Evolutionary conservation across 1,140 invertebrate species (phyloP), one percentile per base, ranked within the genome.

Genomic region (Drosophila pandora): DNA sequence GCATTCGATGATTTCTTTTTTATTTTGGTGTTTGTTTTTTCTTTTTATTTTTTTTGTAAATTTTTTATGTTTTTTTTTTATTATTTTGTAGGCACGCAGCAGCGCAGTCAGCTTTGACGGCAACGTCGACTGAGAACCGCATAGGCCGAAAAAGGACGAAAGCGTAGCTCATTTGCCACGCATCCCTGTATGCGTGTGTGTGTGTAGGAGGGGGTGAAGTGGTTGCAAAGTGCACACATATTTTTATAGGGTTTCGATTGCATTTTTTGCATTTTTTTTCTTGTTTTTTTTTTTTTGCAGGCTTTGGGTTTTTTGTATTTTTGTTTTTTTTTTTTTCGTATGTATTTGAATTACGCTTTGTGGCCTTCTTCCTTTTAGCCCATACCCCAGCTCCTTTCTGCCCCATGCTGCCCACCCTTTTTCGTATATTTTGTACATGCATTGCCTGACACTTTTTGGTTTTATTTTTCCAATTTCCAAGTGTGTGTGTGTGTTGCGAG

Each of bases 181-280:
- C 71, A 76, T 76, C 37, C 45, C 32, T 10, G 58, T 60, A 37
- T 49, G 43, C 34, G 34, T 50, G 30, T 23, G 52, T 55, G 45
- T 21, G 41, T 23, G 23, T 13, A 28, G 32, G 37, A n/a, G 43
- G 45, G 17, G 9, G 37, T 32, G 34, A 22, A n/a, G 22, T 7
- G 43, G 37, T 74, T 54, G 75, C 82, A 76, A 76, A 79, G 70
- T 68, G 65, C 74, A 79, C 67, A 83, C 67, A 76, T 55, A 80
- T 79, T 74, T 82, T 90, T 90, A 77, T 87, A 90, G 79, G 87
- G 87, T 85, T 90, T 90, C 82, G 79, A 87, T 83, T 87, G 79
- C 88, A 74, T 74, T 77, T 65, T 69, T 52, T 59, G 53, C 41
- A 25, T 39, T 56, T 47, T 65, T 57, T 52, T 74, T 62, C 17